These are phyloP conservation scores for Pachypanchax playfairii DNA, from an alignment of 2,113 vertebrate genomes.

Conservation along the genomic window DNA sequence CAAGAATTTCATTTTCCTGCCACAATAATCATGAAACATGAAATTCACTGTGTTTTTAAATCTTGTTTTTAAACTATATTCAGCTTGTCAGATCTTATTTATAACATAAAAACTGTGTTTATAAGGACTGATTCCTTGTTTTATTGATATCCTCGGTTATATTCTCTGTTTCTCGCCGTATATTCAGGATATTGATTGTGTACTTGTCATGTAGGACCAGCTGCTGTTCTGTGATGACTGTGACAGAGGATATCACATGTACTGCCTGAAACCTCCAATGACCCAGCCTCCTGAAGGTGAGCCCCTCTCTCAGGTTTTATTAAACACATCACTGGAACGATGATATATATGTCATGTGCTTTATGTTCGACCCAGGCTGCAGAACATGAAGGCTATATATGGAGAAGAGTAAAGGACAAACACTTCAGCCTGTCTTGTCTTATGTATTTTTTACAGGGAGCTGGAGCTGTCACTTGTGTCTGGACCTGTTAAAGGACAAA, in stretches of 20 bases:
- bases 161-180: not conserved
- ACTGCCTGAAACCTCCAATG: conserved; percentile 96
- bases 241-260: conserved; percentile 99
- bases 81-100: conserved; percentile 10
- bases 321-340: conserved; percentile 1
- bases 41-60: too few relatives aligned
- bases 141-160: not conserved
- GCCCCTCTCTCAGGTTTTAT: conserved; percentile 4
- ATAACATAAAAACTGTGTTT: not conserved
- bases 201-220: conserved; percentile 83
- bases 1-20: too few relatives aligned
- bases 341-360: conserved; percentile 5
- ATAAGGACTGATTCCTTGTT: not conserved
- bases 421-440: conserved; percentile 20
- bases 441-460: conserved; percentile 81
- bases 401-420: conserved; percentile 15
- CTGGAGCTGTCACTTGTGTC: conserved; percentile 98
- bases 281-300: conserved; percentile 94
- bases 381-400: conserved; percentile 24
- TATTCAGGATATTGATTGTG: conserved; percentile 3
- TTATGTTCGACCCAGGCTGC: conserved; percentile 9
- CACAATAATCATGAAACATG: too few relatives aligned
- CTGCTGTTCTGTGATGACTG: conserved; percentile 98
- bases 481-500: conserved; percentile 93
- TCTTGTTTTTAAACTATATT: not conserved